phyloP scores from a whole-genome alignment of 2,113 vertebrate species.

The Saccopteryx bilineata region DNA sequence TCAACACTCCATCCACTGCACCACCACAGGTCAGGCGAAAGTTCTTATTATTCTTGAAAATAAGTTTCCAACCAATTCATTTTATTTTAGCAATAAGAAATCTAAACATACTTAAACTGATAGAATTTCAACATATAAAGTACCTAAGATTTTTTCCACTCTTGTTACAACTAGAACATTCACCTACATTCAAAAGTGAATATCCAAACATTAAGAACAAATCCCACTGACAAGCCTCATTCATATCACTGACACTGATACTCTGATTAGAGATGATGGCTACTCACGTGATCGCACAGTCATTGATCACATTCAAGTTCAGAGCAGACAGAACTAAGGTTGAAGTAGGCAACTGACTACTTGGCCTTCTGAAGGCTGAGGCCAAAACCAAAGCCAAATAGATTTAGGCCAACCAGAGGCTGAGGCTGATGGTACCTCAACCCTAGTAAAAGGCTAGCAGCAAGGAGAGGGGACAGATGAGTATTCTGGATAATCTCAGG shows the following conservation, averaged over 20 bases:
- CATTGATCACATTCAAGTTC: background rate
- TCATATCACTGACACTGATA: background rate
- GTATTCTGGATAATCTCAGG: background rate
- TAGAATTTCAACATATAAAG: background rate
- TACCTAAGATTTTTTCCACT: background rate
- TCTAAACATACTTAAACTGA: background rate
- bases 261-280: background rate
- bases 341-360: background rate
- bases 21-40: too few relatives aligned
- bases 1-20: too few relatives aligned
- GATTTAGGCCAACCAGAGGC: background rate
- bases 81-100: background rate
- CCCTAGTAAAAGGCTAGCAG: background rate
- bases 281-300: background rate
- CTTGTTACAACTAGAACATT: background rate
- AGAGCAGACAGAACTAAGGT: background rate
- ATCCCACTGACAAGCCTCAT: background rate
- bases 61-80: background rate
- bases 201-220: background rate
- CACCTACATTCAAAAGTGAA: background rate
- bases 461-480: background rate
- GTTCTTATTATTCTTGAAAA: conserved; percentile 7
- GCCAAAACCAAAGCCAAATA: background rate
- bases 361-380: background rate
- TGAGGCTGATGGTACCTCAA: background rate